Evolutionary conservation across 1,140 invertebrate genomes (phyloP).

Genomic region (Aricia agestis): DNA sequence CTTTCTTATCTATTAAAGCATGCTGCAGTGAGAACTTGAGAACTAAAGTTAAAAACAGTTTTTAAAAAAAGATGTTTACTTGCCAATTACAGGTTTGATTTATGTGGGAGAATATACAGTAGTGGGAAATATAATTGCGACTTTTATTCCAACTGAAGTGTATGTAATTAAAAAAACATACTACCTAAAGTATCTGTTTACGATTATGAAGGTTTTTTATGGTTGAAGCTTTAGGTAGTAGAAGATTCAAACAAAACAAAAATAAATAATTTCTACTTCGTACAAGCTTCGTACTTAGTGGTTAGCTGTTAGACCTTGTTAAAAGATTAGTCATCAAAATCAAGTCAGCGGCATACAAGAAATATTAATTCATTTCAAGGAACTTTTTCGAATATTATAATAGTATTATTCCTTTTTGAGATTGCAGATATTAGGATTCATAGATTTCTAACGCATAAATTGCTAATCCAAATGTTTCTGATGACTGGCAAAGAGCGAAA

Average conservation of each 20-base stretch:
- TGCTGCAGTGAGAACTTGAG: no score
- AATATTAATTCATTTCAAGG: not conserved
- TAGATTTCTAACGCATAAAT: not conserved
- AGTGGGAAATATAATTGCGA: not conserved
- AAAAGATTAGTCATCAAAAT: conserved; percentile 65
- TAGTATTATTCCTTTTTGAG: not conserved
- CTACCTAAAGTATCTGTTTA: no score
- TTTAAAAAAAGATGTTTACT: not conserved
- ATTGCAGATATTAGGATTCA: not conserved
- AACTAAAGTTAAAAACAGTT: no score
- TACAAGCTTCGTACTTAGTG: conserved; percentile 15
- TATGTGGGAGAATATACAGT: not conserved
- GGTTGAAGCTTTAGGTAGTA: not conserved
- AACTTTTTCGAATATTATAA: not conserved
- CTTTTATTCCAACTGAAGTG: not conserved
- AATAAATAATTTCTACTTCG: not conserved
- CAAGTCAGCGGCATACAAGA: conserved; percentile 32
- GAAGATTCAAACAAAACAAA: not conserved
- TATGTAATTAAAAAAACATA: not conserved
- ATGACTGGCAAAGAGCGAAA: conserved; percentile 50
- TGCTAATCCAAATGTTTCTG: conserved; percentile 38
- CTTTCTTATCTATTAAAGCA: no score
- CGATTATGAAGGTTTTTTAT: not conserved
- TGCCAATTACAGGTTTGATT: not conserved
- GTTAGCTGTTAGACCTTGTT: conserved; percentile 62